These are phyloP conservation scores for Australoheros facetus DNA, from an alignment of 2,797 vertebrate genomes.

Conservation along the genomic window DNA sequence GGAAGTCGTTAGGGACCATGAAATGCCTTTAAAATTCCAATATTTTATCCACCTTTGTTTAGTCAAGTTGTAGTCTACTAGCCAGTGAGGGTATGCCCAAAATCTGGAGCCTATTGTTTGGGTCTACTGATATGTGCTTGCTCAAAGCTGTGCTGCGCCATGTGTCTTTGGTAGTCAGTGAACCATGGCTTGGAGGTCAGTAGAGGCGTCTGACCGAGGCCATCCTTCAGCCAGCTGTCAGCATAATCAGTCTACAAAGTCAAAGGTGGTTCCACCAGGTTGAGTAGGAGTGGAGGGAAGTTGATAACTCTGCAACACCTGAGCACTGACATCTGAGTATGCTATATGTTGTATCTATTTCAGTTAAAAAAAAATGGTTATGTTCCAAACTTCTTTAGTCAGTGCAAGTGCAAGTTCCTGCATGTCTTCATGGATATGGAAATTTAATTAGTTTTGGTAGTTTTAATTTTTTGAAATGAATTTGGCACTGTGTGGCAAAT, in stretches of 20 bases:
- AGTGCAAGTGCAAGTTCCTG: neutral
- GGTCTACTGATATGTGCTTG: constrained; percentile 5
- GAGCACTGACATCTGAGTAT: constrained; percentile 38
- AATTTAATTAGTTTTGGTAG: neutral
- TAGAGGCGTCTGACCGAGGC: constrained; percentile 71
- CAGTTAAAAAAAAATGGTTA: neutral
- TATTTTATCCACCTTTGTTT: neutral
- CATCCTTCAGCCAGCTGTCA: constrained; percentile 76
- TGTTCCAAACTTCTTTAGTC: neutral
- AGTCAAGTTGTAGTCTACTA: neutral
- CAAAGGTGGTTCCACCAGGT: constrained; percentile 68
- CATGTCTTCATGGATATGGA: neutral
- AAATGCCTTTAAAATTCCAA: neutral
- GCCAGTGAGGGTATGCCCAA: neutral
- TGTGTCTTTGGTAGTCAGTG: constrained; percentile 65
- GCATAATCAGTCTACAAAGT: constrained; percentile 62
- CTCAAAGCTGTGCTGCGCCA: constrained; percentile 23
- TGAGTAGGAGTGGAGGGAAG: constrained; percentile 67
- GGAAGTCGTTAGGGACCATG: neutral
- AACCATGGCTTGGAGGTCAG: constrained; percentile 64
- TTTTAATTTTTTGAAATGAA: neutral
- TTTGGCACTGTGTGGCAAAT: neutral
- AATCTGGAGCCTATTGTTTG: constrained; percentile 24
- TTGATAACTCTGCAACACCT: constrained; percentile 66
- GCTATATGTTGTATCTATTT: constrained; percentile 32